A percentile compares a stretch with the other conserved stretches of the same genome.
These are phyloP conservation scores for Atta texana DNA, from an alignment of 1,140 invertebrate genomes.

Conservation along the genomic window DNA sequence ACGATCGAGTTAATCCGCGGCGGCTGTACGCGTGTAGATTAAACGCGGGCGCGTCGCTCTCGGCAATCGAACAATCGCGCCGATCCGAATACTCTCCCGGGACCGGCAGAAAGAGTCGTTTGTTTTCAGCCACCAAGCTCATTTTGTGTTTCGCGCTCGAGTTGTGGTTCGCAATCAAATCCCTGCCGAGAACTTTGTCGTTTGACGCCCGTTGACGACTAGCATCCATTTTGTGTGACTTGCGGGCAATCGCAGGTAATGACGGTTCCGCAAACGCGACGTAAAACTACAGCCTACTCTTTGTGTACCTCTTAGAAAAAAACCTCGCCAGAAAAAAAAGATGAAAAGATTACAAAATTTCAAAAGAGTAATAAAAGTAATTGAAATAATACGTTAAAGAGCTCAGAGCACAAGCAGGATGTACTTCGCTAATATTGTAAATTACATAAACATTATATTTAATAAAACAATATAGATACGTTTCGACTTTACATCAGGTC, in stretches of 20 bases:
- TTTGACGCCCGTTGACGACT: constrained; percentile 60
- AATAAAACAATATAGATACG: too few species aligned
- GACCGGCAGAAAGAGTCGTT: constrained; percentile 58
- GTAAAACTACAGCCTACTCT: not conserved
- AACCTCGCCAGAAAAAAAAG: not conserved
- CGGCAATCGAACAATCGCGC: constrained; percentile 47
- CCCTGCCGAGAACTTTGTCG: constrained; percentile 45
- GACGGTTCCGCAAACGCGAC: not conserved
- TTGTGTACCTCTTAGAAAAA: not conserved
- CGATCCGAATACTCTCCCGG: constrained; percentile 41
- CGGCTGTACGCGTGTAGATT: constrained; percentile 70
- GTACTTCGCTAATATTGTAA: too few species aligned
- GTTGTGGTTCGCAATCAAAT: constrained; percentile 61
- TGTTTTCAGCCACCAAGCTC: constrained; percentile 48
- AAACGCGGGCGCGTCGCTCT: constrained; percentile 36
- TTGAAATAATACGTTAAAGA: too few species aligned
- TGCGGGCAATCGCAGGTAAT: constrained; percentile 33
- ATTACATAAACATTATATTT: too few species aligned
- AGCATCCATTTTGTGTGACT: constrained; percentile 42
- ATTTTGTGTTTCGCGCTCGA: constrained; percentile 58
- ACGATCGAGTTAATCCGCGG: constrained; percentile 73
- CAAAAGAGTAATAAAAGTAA: not conserved
- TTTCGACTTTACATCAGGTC: too few species aligned
- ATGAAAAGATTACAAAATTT: constrained; percentile 9
- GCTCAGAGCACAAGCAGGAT: too few species aligned